Conservation (phyloP, 2,888 invertebrate genomes). For the Lithophane ornitopus region DNA sequence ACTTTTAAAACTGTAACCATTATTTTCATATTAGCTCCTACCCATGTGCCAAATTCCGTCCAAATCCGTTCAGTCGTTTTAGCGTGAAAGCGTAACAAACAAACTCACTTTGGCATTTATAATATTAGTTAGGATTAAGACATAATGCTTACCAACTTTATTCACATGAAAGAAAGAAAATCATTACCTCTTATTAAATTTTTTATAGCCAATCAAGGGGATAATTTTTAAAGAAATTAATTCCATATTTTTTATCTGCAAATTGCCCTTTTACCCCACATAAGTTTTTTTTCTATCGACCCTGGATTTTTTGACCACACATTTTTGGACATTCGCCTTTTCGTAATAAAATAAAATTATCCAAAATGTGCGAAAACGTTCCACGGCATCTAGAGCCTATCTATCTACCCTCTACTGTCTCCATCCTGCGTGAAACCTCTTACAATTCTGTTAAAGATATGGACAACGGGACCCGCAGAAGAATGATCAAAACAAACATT, state of each 20-base stretch:
- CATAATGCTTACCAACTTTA: too few relatives aligned
- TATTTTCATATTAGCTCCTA: not conserved
- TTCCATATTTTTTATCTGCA: too few relatives aligned
- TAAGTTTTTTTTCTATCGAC: not conserved
- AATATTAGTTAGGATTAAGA: too few relatives aligned
- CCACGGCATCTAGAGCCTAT: not conserved
- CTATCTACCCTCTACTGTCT: not conserved
- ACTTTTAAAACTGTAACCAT: not conserved
- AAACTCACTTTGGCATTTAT: too few relatives aligned
- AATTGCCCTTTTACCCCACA: too few relatives aligned
- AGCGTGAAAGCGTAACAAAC: too few relatives aligned
- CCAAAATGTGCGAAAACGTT: not conserved
- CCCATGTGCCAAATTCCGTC: too few relatives aligned
- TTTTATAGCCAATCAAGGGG: too few relatives aligned
- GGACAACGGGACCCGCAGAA: not conserved
- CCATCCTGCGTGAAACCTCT: not conserved
- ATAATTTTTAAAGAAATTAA: too few relatives aligned
- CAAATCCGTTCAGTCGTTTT: too few relatives aligned
- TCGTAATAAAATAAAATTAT: not conserved
- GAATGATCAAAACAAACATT: constrained; percentile 12
- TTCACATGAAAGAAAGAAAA: too few relatives aligned
- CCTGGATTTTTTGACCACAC: not conserved
- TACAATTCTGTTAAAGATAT: not conserved
- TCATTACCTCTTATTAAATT: too few relatives aligned
- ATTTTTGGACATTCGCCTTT: not conserved